Evolutionary conservation across 37 sponge, comb jelly and placozoan species (phyloP).

Genomic region (Beroe forskalii): DNA sequence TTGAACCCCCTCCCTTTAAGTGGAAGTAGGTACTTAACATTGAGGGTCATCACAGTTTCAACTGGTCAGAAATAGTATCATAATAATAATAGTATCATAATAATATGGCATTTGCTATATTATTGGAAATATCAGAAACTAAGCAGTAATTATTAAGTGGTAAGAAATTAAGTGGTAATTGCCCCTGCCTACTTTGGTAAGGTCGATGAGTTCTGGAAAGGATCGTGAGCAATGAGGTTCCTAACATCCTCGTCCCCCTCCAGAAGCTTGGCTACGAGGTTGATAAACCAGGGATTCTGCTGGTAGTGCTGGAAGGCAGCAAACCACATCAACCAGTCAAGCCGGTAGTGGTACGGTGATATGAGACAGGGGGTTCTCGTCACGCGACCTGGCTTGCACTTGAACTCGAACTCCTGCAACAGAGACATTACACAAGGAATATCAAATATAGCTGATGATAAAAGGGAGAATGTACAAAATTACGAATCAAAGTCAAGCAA

Average conservation of each 20-base stretch:
- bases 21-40: too few species aligned
- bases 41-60: too few species aligned
- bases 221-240: constrained; percentile 75
- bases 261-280: constrained; percentile 79
- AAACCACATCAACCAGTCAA: constrained; percentile 96
- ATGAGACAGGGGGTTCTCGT: constrained; percentile 79
- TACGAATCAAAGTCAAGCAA: too few species aligned
- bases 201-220: constrained; percentile 62
- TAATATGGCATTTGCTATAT: too few species aligned
- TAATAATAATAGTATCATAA: too few species aligned
- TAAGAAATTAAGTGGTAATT: background rate
- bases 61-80: too few species aligned
- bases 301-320: constrained; percentile 90
- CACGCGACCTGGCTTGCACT: constrained; percentile 83
- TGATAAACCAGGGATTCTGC: constrained; percentile 86
- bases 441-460: too few species aligned
- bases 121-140: too few species aligned
- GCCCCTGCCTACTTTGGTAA: constrained; percentile 34
- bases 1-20: too few species aligned
- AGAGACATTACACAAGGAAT: too few species aligned
- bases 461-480: too few species aligned
- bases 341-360: constrained; percentile 91
- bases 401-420: constrained; percentile 86
- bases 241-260: constrained; percentile 70
- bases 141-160: background rate